These are phyloP conservation scores for Cephus cinctus DNA, from an alignment of 1,140 invertebrate species.

Conservation along the genomic window DNA sequence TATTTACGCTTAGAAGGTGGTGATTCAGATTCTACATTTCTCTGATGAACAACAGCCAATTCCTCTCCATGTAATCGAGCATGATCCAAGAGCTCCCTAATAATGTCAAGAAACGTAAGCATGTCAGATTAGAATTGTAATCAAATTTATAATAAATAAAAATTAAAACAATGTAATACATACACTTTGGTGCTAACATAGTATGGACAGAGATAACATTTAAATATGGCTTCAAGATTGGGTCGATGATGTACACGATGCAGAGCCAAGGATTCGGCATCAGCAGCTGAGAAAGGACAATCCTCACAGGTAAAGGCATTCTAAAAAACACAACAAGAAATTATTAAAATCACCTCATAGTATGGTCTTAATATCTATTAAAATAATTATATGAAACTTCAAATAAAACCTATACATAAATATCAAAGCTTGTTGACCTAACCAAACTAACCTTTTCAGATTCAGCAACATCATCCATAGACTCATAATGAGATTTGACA, in stretches of 20 bases:
- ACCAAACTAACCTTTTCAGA: background rate
- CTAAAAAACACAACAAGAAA: slow-evolving; percentile 13
- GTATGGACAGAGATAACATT: slow-evolving; percentile 80
- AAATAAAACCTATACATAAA: slow-evolving; percentile 25
- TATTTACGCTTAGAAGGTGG: slow-evolving; percentile 19
- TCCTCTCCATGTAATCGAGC: slow-evolving; percentile 48
- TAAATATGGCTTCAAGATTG: slow-evolving; percentile 69
- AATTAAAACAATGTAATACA: slow-evolving; percentile 27
- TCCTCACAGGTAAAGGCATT: slow-evolving; percentile 60
- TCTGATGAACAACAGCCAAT: slow-evolving; percentile 43
- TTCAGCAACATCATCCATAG: slow-evolving; percentile 15
- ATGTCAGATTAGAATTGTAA: background rate
- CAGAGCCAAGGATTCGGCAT: slow-evolving; percentile 63
- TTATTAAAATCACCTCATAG: background rate
- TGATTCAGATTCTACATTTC: slow-evolving; percentile 31
- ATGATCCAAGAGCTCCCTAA: slow-evolving; percentile 47
- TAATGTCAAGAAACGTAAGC: slow-evolving; percentile 11
- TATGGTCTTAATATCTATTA: background rate
- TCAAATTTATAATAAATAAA: background rate
- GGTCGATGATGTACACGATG: slow-evolving; percentile 75
- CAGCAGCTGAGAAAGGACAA: slow-evolving; percentile 73
- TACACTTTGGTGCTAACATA: slow-evolving; percentile 66
- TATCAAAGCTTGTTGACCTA: background rate
- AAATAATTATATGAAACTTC: slow-evolving; percentile 7
- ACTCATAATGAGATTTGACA: slow-evolving; percentile 64